Conservation (phyloP, 2,797 vertebrate genomes). For the Dendrocincla tyrannina region DNA sequence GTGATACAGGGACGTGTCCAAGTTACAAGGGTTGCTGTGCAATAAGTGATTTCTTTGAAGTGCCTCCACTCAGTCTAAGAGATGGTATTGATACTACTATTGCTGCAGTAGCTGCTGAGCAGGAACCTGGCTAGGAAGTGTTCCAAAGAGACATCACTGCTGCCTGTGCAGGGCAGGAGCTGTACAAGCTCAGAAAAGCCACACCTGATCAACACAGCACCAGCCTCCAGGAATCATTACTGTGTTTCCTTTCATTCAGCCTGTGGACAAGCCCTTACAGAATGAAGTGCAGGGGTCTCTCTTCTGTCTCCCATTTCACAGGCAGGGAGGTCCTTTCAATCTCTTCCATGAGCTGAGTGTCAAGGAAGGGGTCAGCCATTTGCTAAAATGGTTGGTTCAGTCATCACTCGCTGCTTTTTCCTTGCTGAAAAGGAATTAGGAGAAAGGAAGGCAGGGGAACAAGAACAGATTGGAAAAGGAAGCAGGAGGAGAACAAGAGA, state of each 20-base stretch:
- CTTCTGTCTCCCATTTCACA: conserved; percentile 31
- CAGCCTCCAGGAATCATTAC: not conserved
- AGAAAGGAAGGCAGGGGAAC: not conserved
- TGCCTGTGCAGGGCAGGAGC: not conserved
- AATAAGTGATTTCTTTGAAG: not conserved
- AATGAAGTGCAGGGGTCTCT: conserved; percentile 1
- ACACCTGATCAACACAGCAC: not conserved
- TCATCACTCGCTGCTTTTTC: not conserved
- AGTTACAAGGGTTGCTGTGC: not conserved
- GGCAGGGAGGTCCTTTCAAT: conserved; percentile 53
- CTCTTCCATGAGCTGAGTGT: not conserved
- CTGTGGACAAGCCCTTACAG: not conserved
- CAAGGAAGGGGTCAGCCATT: conserved; percentile 13
- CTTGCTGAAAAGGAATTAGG: not conserved
- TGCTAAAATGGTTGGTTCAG: not conserved
- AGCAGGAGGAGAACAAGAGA: not conserved
- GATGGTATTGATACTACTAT: not conserved
- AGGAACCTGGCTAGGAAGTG: not conserved
- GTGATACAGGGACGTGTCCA: rapidly evolving
- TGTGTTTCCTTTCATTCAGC: not conserved
- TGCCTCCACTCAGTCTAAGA: not conserved
- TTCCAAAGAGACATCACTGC: not conserved
- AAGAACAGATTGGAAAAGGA: not conserved
- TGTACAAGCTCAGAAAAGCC: not conserved
- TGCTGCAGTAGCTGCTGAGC: not conserved